These are phyloP conservation scores for Platycercus adscitus DNA, from an alignment of 2,113 vertebrate genomes.

Conservation along the genomic window DNA sequence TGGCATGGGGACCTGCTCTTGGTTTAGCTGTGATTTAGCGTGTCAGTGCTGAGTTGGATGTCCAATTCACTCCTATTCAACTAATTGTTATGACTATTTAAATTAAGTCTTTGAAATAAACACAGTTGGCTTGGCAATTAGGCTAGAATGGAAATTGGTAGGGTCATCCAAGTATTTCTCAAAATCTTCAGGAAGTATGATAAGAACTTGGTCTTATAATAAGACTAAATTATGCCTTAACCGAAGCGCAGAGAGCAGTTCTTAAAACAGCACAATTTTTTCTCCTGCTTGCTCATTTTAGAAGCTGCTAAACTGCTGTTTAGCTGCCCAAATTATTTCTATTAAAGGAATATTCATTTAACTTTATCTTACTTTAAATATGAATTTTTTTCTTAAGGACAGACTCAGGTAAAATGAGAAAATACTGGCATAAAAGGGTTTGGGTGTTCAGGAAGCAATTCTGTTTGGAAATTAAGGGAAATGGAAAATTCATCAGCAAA, in stretches of 20 bases:
- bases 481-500: fast-evolving
- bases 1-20: neutral
- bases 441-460: neutral
- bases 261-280: neutral
- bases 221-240: neutral
- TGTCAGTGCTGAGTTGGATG: neutral
- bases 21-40: neutral
- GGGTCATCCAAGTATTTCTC: neutral
- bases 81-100: neutral
- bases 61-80: neutral
- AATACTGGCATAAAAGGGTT: neutral
- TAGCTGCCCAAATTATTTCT: neutral
- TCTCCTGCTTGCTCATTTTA: neutral
- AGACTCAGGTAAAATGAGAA: neutral
- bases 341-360: neutral
- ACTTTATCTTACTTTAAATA: neutral
- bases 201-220: neutral
- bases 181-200: neutral
- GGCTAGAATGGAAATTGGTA: neutral
- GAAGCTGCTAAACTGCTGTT: neutral
- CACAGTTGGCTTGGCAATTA: neutral
- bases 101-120: neutral
- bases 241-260: neutral
- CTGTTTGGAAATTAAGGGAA: neutral
- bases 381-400: neutral